These are phyloP conservation scores for Oenanthe melanoleuca DNA, from an alignment of 2,113 vertebrate genomes.

Conservation along the genomic window DNA sequence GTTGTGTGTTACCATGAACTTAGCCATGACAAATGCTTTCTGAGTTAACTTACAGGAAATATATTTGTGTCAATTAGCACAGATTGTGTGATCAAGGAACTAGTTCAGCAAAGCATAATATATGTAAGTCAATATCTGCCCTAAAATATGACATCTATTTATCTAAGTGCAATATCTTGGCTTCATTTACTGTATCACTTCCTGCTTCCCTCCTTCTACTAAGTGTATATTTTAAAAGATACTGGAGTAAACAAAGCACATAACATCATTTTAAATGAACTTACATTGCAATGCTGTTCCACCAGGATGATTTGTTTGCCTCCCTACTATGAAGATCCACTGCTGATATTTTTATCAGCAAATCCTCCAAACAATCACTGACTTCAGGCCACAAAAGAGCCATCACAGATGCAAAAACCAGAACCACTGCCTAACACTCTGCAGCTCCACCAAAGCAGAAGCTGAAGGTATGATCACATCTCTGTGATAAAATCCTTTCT, in stretches of 20 bases:
- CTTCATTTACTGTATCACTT: neutral
- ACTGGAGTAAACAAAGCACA: neutral
- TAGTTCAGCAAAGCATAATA: neutral
- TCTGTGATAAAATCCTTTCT: neutral
- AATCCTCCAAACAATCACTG: neutral
- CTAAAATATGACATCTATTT: neutral
- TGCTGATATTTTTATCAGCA: neutral
- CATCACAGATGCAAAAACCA: neutral
- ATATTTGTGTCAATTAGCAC: neutral
- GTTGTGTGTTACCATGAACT: neutral
- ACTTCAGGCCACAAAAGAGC: neutral
- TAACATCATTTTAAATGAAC: neutral
- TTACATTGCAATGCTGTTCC: neutral
- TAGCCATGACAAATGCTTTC: slow-evolving; percentile 6
- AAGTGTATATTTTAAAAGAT: neutral
- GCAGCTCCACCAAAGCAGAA: neutral
- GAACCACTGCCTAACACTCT: neutral
- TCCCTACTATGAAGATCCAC: neutral
- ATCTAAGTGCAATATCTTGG: neutral
- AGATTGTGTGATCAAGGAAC: neutral
- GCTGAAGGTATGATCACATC: neutral
- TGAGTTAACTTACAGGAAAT: slow-evolving; percentile 2
- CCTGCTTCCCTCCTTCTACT: neutral
- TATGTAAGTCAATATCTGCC: neutral
- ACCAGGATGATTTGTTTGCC: neutral